A percentile compares a stretch with the other conserved stretches of the same genome.
These are phyloP conservation scores for Brachionus sp. DNA, from an alignment of 1,140 invertebrate species.

Conservation along the genomic window DNA sequence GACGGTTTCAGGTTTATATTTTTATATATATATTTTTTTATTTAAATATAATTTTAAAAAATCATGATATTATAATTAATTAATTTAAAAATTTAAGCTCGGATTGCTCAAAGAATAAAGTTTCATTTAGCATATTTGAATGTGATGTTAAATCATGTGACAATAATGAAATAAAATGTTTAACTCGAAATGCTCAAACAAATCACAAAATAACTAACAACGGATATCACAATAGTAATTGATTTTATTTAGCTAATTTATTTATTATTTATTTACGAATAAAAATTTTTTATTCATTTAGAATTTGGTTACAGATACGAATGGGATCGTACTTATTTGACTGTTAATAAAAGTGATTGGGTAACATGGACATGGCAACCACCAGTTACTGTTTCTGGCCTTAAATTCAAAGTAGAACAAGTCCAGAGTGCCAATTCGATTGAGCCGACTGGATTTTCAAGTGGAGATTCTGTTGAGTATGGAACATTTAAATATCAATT, in stretches of 20 bases:
- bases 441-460: not conserved
- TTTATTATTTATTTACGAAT: not conserved
- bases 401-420: slow-evolving; percentile 48
- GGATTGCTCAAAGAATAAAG: slow-evolving; percentile 46
- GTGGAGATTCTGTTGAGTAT: not conserved
- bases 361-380: slow-evolving; percentile 51
- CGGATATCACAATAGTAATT: slow-evolving; percentile 49
- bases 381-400: slow-evolving; percentile 41
- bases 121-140: slow-evolving; percentile 49
- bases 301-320: slow-evolving; percentile 23
- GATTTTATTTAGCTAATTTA: too few species aligned
- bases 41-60: not conserved
- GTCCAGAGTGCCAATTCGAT: slow-evolving; percentile 16
- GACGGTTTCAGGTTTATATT: slow-evolving; percentile 49
- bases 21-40: not conserved
- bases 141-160: slow-evolving; percentile 49
- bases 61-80: too few species aligned
- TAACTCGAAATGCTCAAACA: slow-evolving; percentile 48
- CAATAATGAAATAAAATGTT: slow-evolving; percentile 50
- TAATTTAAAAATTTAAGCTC: not conserved
- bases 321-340: slow-evolving; percentile 24
- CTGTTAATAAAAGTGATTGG: slow-evolving; percentile 48
- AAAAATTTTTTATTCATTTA: not conserved
- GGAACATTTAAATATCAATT: slow-evolving; percentile 50
- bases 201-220: slow-evolving; percentile 49